Base-by-base conservation (phyloP, 1,140 invertebrate genomes). In the Eciton burchellii region DNA sequence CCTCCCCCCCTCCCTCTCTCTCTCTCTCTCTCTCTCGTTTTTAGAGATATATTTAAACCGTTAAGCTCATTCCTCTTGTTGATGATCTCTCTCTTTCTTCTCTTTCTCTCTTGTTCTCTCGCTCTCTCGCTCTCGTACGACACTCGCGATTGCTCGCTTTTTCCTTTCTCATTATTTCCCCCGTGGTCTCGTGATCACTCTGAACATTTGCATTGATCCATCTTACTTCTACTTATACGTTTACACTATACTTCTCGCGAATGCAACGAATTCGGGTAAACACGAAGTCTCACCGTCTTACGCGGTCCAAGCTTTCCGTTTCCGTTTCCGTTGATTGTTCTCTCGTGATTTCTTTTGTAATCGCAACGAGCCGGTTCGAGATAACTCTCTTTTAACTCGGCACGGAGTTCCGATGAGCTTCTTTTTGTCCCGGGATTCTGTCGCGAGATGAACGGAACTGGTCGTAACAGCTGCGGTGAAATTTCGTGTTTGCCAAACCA, bases 401-500 rank as follows among this genome's bases (percentile, higher is more conserved):
- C 3, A 19, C n/a, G 26, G 8, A 24, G 57, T 9, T 72, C 29
- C 16, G 16, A 71, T 12, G 24, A 26, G 6, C 16, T 35, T 14
- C 9, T 56, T 54, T 43, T 16, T n/a, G 29, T 68, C 8, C 19
- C 19, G 47, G 63, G 41, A 14, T 68, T 79, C n/a, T 24, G 6
- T 19, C 47, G 66, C 77, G n/a, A 35, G 35, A 56, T 16, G 12
- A 49, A 73, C n/a, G 3, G 16, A 1, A 47, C 84, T 60, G 63
- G 63, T 26, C 83, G 68, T 82, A 56, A 41, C 6, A 19, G 12
- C n/a, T 43, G 68, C 54, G 24, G 54, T 88, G 81, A 65, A 88
- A 86, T 84, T 88, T 89, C 87, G 86, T 89, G 81, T 89, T 88
- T 84, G 66, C 84, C 82, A 89, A 90, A 90, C 77, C 73, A 90